Base-by-base conservation (phyloP, 2,797 vertebrate species). In the Lepilemur ruficaudatus region DNA sequence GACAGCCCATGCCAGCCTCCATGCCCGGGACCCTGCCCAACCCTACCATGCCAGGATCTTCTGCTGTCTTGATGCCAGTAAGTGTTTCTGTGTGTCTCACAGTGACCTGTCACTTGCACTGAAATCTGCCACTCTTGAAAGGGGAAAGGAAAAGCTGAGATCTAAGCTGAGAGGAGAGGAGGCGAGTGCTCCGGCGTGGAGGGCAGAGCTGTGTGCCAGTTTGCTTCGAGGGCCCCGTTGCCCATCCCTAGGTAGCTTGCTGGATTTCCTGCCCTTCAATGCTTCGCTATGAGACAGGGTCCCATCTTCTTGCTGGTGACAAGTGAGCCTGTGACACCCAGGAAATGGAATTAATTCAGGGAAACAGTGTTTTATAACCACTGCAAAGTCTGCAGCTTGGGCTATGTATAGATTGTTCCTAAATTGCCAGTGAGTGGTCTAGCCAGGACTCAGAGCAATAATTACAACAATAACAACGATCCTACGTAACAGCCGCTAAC, bases 11-110 rank as follows among this genome's bases (percentile, higher is more conserved):
- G 99, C 99, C 99, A 98, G 99, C 99, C 98, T 99, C 99, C 98
- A 99, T 99, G 99, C 99, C 99, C 57, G 99, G 99, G 98, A 99
- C 99, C 35, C 99, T 99, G 98, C 99, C 99, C 96, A 99, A 99
- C 98, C 99, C 99, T 1, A 99, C 99, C 93, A 99, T 99, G 99
- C 99, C 99, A 1, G 99, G 99, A 98, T 99, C 99, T 97, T 99
- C 99, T 0, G 99, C 99, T 75, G 99, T 99, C 81, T 98, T 99
- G 97, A 99, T 99, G 99, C 99, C 99, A 76, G 99, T 99, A 99
- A 99, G 99, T 99, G 70, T 89, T 65, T 69, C 65, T 72, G 41
- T 46, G 96, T 55, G 14, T 70, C 59, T 87, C 52, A 11, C 0
- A 5, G 30, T 7, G 28, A 32, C 75, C 46, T 17, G 57, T 88